A percentile compares a stretch with the other conserved stretches of the same genome.
These are phyloP conservation scores for Augochlora pura DNA, from an alignment of 1,140 invertebrate genomes.

Conservation along the genomic window DNA sequence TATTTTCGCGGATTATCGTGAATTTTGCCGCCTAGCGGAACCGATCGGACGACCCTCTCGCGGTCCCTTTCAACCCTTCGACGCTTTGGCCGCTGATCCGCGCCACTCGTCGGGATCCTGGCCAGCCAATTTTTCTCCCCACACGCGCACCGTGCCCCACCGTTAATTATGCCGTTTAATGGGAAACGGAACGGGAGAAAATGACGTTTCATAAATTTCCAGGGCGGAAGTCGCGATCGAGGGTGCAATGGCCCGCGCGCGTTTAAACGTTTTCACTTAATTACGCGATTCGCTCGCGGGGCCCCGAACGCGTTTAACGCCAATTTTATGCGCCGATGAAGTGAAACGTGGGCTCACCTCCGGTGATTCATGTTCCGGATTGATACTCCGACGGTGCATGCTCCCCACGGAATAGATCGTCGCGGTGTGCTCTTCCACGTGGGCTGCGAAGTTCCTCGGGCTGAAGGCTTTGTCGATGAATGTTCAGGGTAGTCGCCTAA, in stretches of 20 bases:
- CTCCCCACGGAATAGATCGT: neutral
- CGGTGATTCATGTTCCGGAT: neutral
- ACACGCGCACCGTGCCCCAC: neutral
- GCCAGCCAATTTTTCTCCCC: neutral
- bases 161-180: conserved; percentile 32
- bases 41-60: too few relatives aligned
- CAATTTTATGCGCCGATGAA: conserved; percentile 35
- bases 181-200: neutral
- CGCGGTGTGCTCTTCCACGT: neutral
- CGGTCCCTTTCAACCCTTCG: neutral
- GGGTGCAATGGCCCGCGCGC: conserved; percentile 21
- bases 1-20: conserved; percentile 21
- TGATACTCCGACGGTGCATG: too few relatives aligned
- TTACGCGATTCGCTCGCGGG: conserved; percentile 39
- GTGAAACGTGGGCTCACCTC: conserved; percentile 6
- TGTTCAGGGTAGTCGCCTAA: too few relatives aligned
- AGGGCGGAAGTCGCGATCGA: conserved; percentile 19
- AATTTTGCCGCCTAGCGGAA: neutral
- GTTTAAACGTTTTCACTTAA: conserved; percentile 49
- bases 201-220: conserved; percentile 42
- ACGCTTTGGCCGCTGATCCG: neutral
- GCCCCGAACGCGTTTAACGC: conserved; percentile 16
- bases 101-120: neutral
- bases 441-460: neutral
- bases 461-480: too few relatives aligned